Evolutionary conservation across 1,140 invertebrate genomes (phyloP), one percentile per base, ranked within the genome.

Genomic region (Psix sp.): DNA sequence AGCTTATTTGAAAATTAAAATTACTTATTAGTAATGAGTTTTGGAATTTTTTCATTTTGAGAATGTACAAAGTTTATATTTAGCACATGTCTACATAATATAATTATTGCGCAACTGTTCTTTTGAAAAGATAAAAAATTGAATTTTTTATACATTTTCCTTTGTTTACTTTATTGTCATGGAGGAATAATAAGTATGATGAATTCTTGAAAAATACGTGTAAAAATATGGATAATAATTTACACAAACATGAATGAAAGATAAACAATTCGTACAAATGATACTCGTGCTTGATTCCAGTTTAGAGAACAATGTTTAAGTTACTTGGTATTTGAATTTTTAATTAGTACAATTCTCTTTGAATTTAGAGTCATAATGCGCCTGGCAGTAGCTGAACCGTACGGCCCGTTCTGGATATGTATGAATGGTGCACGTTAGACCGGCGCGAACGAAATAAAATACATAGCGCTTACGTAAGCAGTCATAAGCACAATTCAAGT

Each of bases 391-490:
- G 81, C 79, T 85, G 82, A 85, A 87, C 83, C 84, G 85, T 86
- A 78, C 79, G 86, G 83, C 86, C 86, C 86, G 84, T 87, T 87
- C 86, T 87, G 85, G 86, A 87, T 87, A 87, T 83, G 77, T 73
- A 80, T 76, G 77, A 81, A 70, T 72, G 72, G 76, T 67, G 49
- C 48, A 48, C 66, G 73, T 67, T 71, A 62, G 15, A 67, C 60
- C 62, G 66, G 62, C 56, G 73, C 52, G 59, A 66, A 75, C 46
- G 21, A 75, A 75, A 75, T 67, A 68, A 74, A 67, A 68, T 63
- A 57, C 39, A 31, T 26, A 57, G 43, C 40, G 59, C 48, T 70
- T 66, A 70, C 35, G 38, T 65, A 60, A 70, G 31, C 54, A 70
- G 49, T 70, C 66, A 63, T 67, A 71, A 76, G 56, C 60, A 76